Evolutionary conservation across 2,888 invertebrate genomes (phyloP).

Genomic region (Chydorus sphaericus): DNA sequence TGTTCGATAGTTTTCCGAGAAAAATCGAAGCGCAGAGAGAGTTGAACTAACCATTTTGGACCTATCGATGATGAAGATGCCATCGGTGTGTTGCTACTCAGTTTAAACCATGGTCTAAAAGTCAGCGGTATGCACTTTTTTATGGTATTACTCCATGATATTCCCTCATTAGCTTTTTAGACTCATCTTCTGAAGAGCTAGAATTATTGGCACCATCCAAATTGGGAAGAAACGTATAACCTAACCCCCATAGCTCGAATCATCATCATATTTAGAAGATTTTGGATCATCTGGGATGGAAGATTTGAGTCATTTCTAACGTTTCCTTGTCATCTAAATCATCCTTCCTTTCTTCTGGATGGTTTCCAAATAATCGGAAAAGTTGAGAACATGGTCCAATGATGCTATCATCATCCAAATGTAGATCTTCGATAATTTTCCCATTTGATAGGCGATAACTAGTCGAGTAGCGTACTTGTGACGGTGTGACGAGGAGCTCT

Average conservation of each 20-base stretch:
- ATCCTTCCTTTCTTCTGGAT: conserved; percentile 23
- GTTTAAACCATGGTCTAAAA: background rate
- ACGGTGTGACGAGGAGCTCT: conserved; percentile 36
- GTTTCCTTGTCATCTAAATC: conserved; percentile 25
- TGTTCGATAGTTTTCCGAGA: background rate
- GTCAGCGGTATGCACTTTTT: background rate
- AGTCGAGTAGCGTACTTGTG: background rate
- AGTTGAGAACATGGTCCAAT: conserved; percentile 47
- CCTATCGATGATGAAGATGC: background rate
- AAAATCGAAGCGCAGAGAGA: background rate
- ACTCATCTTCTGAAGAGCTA: conserved; percentile 13
- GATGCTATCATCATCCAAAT: conserved; percentile 56
- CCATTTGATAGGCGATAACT: background rate
- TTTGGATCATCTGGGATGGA: conserved; percentile 18
- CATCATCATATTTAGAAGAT: too few species aligned
- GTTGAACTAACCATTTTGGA: background rate
- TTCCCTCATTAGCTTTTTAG: background rate
- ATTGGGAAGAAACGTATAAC: conserved; percentile 32
- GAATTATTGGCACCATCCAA: conserved; percentile 47
- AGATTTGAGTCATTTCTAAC: conserved; percentile 26
- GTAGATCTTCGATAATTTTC: background rate
- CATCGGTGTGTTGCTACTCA: too few species aligned
- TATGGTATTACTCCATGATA: background rate
- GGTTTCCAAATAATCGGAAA: background rate
- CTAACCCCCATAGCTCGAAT: too few species aligned